Conservation (phyloP, 92 coral and sea anemone genomes). For the Palythoa caribaeorum region DNA sequence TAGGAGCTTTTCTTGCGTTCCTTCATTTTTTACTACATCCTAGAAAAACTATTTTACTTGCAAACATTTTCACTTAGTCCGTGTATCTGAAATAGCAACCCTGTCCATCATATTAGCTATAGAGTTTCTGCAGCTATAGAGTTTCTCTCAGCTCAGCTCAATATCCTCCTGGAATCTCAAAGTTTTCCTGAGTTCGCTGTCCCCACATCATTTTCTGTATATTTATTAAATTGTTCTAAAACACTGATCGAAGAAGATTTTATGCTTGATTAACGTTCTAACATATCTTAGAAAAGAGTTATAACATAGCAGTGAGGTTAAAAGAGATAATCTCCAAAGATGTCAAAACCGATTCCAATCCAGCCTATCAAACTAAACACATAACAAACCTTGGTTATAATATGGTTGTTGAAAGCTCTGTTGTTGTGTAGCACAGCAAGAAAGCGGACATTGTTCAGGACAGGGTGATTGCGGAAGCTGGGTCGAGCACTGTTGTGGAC, state of each 20-base stretch:
- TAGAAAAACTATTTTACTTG: no score
- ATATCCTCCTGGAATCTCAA: no score
- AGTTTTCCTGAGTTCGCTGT: no score
- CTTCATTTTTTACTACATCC: no score
- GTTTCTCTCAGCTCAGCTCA: no score
- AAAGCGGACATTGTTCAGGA: slow-evolving; percentile 79
- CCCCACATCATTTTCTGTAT: no score
- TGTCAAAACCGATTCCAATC: not conserved
- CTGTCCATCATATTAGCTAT: no score
- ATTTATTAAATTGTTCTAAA: no score
- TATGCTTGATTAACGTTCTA: not conserved
- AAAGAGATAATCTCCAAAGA: not conserved
- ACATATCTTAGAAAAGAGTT: not conserved
- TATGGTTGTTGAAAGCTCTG: slow-evolving; percentile 28
- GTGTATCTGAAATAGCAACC: no score
- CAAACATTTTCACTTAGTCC: no score
- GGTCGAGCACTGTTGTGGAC: slow-evolving; percentile 75
- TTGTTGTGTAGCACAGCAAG: slow-evolving; percentile 54
- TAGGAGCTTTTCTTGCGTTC: no score
- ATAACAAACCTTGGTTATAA: slow-evolving; percentile 35
- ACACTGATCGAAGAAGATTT: not conserved
- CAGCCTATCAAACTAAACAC: not conserved
- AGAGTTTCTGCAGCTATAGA: no score
- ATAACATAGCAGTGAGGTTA: not conserved
- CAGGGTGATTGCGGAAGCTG: slow-evolving; percentile 59